Evolutionary conservation across 37 sponge, comb jelly and placozoan species (phyloP).

Genomic region (Mnemiopsis leidyi): DNA sequence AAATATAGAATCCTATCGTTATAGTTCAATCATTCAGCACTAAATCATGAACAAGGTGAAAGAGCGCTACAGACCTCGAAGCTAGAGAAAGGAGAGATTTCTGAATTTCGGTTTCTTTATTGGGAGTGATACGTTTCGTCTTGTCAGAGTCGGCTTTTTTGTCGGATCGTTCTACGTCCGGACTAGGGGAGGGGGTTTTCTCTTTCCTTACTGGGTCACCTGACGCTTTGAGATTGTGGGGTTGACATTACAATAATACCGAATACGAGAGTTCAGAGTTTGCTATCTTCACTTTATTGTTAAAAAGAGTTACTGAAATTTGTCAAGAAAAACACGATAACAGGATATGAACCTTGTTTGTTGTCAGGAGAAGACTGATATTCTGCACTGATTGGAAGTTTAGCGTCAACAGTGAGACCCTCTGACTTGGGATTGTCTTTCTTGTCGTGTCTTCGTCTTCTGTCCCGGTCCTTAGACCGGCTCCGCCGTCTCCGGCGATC

Average conservation of each 20-base stretch:
- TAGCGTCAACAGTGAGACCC: constrained; percentile 45
- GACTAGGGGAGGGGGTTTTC: constrained; percentile 39
- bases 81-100: background rate
- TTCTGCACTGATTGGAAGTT: constrained; percentile 53
- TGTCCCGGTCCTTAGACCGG: background rate
- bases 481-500: constrained; percentile 20
- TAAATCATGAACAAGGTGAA: too few relatives aligned
- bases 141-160: background rate
- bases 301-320: too few relatives aligned
- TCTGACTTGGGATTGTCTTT: constrained; percentile 45
- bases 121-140: background rate
- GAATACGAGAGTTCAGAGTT: too few relatives aligned
- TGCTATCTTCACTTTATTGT: too few relatives aligned
- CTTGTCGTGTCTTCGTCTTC: background rate
- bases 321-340: too few relatives aligned
- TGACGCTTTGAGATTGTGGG: background rate
- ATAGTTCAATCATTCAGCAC: too few relatives aligned
- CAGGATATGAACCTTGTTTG: too few relatives aligned
- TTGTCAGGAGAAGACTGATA: constrained; percentile 41
- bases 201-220: constrained; percentile 60
- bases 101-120: constrained; percentile 11
- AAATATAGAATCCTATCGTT: too few relatives aligned
- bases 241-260: too few relatives aligned
- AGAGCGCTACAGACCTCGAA: too few relatives aligned
- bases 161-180: background rate